A percentile compares a stretch with the other conserved stretches of the same genome.
Evolutionary conservation across 2,888 invertebrate species (phyloP).

Genomic region (Ptilodon capucinus): DNA sequence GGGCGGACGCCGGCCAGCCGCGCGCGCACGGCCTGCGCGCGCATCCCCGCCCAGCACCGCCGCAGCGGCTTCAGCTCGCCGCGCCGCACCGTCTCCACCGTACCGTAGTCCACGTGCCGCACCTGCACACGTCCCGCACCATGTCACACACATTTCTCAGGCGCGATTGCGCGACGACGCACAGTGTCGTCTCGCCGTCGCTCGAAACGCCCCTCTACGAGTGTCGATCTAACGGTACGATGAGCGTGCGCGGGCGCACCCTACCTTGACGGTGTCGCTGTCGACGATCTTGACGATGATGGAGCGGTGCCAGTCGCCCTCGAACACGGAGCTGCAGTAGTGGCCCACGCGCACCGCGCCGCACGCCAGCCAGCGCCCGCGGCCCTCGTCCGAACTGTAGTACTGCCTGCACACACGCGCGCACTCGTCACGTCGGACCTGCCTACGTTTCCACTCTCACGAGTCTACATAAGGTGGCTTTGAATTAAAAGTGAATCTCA

Average conservation of each 20-base stretch:
- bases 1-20: slow-evolving; percentile 75
- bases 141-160: too few species aligned
- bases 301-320: slow-evolving; percentile 78
- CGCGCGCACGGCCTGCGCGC: slow-evolving; percentile 78
- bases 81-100: slow-evolving; percentile 59
- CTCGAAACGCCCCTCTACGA: too few species aligned
- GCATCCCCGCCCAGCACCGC: slow-evolving; percentile 58
- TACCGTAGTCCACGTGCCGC: slow-evolving; percentile 83
- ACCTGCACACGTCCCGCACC: slow-evolving; percentile 55
- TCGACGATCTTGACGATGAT: slow-evolving; percentile 69
- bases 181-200: too few species aligned
- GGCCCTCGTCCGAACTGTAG: slow-evolving; percentile 52
- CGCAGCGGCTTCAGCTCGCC: slow-evolving; percentile 57
- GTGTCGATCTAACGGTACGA: too few species aligned
- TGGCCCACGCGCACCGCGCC: slow-evolving; percentile 70
- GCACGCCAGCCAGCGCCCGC: slow-evolving; percentile 46
- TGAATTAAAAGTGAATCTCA: too few species aligned
- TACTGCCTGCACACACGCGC: slow-evolving; percentile 44
- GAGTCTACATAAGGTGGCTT: too few species aligned
- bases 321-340: slow-evolving; percentile 71
- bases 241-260: too few species aligned
- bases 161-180: too few species aligned
- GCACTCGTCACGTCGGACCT: too few species aligned
- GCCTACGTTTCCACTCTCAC: too few species aligned
- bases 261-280: slow-evolving; percentile 70